phyloP scores from a whole-genome alignment of 2,797 vertebrate genomes.

The Brachyrhaphis roseni region DNA sequence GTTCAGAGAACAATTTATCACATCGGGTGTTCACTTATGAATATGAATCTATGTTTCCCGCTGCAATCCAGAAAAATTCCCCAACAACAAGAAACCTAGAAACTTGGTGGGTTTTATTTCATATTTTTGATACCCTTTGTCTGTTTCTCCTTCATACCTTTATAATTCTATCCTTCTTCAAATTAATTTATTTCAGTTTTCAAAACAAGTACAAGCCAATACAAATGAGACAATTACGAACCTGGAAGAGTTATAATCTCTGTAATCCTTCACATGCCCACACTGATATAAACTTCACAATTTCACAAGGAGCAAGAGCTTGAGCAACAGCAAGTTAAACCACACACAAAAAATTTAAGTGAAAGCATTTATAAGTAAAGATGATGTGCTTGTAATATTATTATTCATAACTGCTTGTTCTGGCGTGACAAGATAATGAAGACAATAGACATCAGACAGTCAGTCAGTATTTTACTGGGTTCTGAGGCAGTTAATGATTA shows the following conservation, averaged over 20 bases:
- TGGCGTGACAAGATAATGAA: constrained; percentile 66
- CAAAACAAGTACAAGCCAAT: constrained; percentile 46
- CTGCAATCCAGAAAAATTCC: not conserved
- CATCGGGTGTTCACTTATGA: not conserved
- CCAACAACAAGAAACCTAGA: not conserved
- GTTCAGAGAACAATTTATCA: not conserved
- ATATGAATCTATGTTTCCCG: not conserved
- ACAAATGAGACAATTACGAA: constrained; percentile 60
- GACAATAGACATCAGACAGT: constrained; percentile 51
- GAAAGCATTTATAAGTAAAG: constrained; percentile 45
- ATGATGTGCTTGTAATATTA: constrained; percentile 58
- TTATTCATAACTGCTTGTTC: constrained; percentile 61
- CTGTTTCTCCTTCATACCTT: not conserved
- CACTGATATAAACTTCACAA: constrained; percentile 20
- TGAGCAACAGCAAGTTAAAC: constrained; percentile 9
- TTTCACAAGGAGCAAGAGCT: constrained; percentile 4
- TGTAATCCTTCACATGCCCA: constrained; percentile 54
- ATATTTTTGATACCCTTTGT: not conserved
- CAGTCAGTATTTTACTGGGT: constrained; percentile 35
- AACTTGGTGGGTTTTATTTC: not conserved
- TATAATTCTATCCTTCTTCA: constrained; percentile 1
- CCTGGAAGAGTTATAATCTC: constrained; percentile 69
- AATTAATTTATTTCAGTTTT: constrained; percentile 33
- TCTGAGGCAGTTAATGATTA: constrained; percentile 29
- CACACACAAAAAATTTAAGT: constrained; percentile 16